These are phyloP conservation scores for Lepidurus packardi DNA, from an alignment of 1,140 invertebrate genomes.

Conservation along the genomic window DNA sequence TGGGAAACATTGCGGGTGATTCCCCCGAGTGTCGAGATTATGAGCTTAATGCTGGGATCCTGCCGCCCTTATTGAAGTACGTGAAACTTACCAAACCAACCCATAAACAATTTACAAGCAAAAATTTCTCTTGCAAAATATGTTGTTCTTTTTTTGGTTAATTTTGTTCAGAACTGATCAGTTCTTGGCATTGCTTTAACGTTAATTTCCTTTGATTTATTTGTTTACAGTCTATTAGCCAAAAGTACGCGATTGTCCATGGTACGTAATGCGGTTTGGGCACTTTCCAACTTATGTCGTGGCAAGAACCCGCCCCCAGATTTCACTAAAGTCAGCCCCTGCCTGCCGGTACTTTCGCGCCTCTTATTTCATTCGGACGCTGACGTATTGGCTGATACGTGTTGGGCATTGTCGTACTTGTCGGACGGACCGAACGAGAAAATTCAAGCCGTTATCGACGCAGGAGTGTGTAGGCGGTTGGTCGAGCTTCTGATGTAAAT, in stretches of 20 bases:
- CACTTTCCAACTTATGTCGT: conserved; percentile 89
- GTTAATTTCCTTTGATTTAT: conserved; percentile 39
- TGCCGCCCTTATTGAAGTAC: conserved; percentile 83
- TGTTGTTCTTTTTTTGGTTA: background rate
- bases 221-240: conserved; percentile 63
- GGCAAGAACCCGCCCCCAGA: conserved; percentile 95
- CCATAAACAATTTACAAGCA: too few species aligned
- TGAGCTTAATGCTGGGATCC: conserved; percentile 76
- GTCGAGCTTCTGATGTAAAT: conserved; percentile 87
- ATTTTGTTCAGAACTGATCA: background rate
- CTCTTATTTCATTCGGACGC: conserved; percentile 82
- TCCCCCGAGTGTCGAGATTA: conserved; percentile 86
- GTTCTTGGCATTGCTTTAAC: background rate
- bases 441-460: conserved; percentile 95
- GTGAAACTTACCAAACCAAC: conserved; percentile 41
- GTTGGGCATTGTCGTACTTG: conserved; percentile 91
- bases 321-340: conserved; percentile 70
- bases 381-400: conserved; percentile 89
- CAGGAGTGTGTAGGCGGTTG: conserved; percentile 85
- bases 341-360: conserved; percentile 77
- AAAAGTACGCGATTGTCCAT: conserved; percentile 79
- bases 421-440: conserved; percentile 97
- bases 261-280: conserved; percentile 97
- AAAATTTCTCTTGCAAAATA: background rate
- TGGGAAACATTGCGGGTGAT: conserved; percentile 95